Conservation (phyloP, 2,113 vertebrate genomes). For the Ivindomyrus marchei region DNA sequence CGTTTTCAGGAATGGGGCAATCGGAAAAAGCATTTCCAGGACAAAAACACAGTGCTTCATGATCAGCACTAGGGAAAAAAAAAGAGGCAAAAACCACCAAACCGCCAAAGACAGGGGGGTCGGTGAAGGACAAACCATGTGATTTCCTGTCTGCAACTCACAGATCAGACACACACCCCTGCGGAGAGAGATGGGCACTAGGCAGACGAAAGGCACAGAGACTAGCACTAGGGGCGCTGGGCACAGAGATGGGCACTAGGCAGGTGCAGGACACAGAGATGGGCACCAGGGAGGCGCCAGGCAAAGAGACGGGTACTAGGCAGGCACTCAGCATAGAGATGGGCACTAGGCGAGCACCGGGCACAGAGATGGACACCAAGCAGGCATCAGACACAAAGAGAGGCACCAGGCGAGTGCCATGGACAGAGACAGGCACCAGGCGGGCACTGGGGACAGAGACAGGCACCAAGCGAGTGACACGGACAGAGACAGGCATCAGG, state of each 20-base stretch:
- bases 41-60: background rate
- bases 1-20: background rate
- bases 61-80: background rate
- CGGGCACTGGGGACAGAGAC: background rate
- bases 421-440: background rate
- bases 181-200: background rate
- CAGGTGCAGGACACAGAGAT: background rate
- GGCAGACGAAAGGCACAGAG: background rate
- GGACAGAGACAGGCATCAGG: background rate
- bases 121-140: background rate
- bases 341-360: too few species aligned
- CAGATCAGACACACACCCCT: background rate
- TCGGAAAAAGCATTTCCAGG: background rate
- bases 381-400: background rate
- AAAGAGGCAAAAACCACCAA: background rate
- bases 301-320: background rate
- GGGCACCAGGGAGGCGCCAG: background rate
- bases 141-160: background rate
- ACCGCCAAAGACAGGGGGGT: background rate
- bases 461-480: too few species aligned
- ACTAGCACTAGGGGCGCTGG: background rate
- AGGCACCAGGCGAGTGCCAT: too few species aligned
- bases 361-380: background rate
- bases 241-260: background rate
- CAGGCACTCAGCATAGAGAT: background rate